A percentile compares a stretch with the other conserved stretches of the same genome.
These are phyloP conservation scores for Harpagoxenus sublaevis DNA, from an alignment of 2,888 invertebrate genomes.

Conservation along the genomic window DNA sequence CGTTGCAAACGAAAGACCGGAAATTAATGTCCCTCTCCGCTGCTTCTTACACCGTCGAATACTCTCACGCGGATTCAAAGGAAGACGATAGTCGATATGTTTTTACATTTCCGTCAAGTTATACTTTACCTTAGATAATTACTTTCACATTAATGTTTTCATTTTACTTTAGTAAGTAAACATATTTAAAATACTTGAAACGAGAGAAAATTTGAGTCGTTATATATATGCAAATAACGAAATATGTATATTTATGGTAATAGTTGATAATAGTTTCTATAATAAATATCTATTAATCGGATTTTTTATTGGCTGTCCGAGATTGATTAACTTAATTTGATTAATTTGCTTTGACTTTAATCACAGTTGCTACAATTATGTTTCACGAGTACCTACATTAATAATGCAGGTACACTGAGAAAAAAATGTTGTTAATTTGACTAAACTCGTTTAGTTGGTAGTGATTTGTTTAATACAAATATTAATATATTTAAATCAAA, in stretches of 20 bases:
- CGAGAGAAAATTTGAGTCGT: neutral
- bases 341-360: neutral
- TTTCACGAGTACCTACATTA: neutral
- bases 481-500: too few relatives aligned
- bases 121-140: slow-evolving; percentile 43
- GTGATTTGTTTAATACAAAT: too few relatives aligned
- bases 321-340: neutral
- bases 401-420: neutral
- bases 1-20: slow-evolving; percentile 68
- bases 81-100: slow-evolving; percentile 14
- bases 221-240: neutral
- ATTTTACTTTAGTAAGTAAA: neutral
- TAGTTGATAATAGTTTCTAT: neutral
- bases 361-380: neutral
- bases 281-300: neutral
- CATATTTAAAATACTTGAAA: slow-evolving; percentile 9
- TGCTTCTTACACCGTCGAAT: slow-evolving; percentile 57
- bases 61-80: slow-evolving; percentile 7
- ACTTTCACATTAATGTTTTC: slow-evolving; percentile 7
- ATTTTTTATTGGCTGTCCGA: neutral
- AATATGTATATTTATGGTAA: neutral
- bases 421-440: too few relatives aligned
- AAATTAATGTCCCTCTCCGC: slow-evolving; percentile 69
- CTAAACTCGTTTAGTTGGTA: too few relatives aligned
- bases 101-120: slow-evolving; percentile 46